These are phyloP conservation scores for Anneissia japonica DNA, from an alignment of 35 echinoderm and acorn worm genomes.

Conservation along the genomic window DNA sequence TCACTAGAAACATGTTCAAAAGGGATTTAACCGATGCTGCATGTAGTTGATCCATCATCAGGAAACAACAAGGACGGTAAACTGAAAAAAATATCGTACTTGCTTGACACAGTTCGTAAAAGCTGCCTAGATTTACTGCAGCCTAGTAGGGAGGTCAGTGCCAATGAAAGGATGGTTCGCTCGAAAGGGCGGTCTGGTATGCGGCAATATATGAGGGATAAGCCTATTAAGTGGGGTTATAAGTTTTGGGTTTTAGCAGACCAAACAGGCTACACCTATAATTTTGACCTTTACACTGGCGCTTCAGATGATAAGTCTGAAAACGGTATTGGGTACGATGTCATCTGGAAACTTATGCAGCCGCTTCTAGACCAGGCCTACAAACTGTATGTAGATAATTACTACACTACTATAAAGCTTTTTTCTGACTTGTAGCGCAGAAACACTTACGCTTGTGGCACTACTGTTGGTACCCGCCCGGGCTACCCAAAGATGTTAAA, in stretches of 20 bases:
- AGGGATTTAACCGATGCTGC: too few relatives aligned
- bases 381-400: conserved; percentile 18
- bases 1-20: too few relatives aligned
- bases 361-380: conserved; percentile 1
- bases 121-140: not conserved
- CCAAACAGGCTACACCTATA: conserved; percentile 25
- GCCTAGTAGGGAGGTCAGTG: conserved; percentile 9
- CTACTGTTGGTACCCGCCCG: not conserved
- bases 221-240: conserved; percentile 27
- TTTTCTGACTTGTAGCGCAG: not conserved
- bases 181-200: conserved; percentile 11
- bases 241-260: conserved; percentile 33
- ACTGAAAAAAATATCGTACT: not conserved
- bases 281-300: conserved; percentile 30
- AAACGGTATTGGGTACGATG: conserved; percentile 22
- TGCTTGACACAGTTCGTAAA: not conserved
- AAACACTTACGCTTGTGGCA: not conserved
- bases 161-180: conserved; percentile 29
- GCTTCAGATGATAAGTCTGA: not conserved
- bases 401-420: not conserved
- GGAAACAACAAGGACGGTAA: not conserved
- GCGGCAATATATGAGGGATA: conserved; percentile 26
- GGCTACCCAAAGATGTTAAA: not conserved
- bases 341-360: not conserved
- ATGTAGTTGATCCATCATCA: not conserved